phyloP scores from a whole-genome alignment of 2,113 vertebrate species.

The Thryonomys swinderianus region DNA sequence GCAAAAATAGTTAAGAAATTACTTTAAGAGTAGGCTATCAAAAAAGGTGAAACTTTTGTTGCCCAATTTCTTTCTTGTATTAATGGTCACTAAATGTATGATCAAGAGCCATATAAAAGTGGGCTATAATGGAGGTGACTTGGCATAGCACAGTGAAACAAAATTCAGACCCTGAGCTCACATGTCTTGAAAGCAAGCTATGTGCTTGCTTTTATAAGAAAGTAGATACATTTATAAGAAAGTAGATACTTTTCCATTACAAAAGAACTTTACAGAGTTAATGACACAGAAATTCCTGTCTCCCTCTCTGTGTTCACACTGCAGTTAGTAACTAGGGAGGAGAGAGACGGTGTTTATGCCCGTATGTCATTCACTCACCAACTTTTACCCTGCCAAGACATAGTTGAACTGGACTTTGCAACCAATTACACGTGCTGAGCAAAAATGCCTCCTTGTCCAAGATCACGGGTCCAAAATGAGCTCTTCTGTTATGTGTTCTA shows the following conservation, averaged over 20 bases:
- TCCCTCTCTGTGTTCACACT: background rate
- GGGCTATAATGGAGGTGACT: too few relatives aligned
- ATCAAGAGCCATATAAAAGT: fast-evolving
- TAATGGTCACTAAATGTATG: background rate
- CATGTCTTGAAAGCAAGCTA: background rate
- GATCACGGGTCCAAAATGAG: background rate
- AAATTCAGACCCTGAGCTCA: background rate
- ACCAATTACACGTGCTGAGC: background rate
- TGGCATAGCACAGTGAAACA: background rate
- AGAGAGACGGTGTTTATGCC: fast-evolving
- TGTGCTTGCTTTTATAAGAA: too few relatives aligned
- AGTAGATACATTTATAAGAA: background rate
- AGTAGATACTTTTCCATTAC: background rate
- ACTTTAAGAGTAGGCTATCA: background rate
- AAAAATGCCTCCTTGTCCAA: background rate
- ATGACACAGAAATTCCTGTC: fast-evolving
- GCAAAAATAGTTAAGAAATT: background rate
- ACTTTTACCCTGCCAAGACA: background rate
- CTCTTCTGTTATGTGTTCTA: background rate
- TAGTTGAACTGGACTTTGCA: background rate
- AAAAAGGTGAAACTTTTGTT: background rate
- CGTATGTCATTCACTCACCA: background rate
- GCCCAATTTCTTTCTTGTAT: background rate
- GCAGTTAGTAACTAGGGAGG: background rate
- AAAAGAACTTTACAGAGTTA: background rate